These are phyloP conservation scores for Liparis tanakae DNA, from an alignment of 2,797 vertebrate genomes.

Conservation along the genomic window DNA sequence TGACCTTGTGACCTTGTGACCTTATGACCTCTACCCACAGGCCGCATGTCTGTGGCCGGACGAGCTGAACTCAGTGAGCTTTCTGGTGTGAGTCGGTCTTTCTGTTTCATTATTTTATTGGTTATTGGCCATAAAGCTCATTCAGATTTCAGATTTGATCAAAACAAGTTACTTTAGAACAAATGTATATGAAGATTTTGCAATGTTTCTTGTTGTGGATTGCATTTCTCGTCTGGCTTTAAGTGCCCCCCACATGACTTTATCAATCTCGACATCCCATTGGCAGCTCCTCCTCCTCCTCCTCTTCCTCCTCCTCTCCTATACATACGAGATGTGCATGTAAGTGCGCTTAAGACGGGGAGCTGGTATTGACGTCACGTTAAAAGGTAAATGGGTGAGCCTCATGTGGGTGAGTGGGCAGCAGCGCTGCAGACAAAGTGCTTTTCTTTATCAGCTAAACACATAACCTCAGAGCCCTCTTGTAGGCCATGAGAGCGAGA, in stretches of 20 bases:
- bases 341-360: slow-evolving; percentile 35
- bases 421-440: slow-evolving; percentile 53
- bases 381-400: slow-evolving; percentile 53
- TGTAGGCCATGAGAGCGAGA: background rate
- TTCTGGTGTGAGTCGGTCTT: background rate
- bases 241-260: slow-evolving; percentile 11
- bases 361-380: slow-evolving; percentile 41
- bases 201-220: background rate
- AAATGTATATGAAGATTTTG: background rate
- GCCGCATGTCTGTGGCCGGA: background rate
- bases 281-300: slow-evolving; percentile 28
- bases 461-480: slow-evolving; percentile 36
- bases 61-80: slow-evolving; percentile 1
- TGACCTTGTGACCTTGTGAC: background rate
- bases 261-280: slow-evolving; percentile 16
- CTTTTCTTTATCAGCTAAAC: slow-evolving; percentile 53
- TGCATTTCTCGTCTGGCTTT: background rate
- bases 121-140: background rate
- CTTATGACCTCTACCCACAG: background rate
- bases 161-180: background rate
- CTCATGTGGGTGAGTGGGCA: slow-evolving; percentile 50
- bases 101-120: background rate
- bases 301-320: slow-evolving; percentile 39
- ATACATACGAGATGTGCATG: slow-evolving; percentile 12
- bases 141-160: background rate